Evolutionary conservation across 2,888 invertebrate species (phyloP), one percentile per base, ranked within the genome.

Genomic region (Plagodis pulveraria): DNA sequence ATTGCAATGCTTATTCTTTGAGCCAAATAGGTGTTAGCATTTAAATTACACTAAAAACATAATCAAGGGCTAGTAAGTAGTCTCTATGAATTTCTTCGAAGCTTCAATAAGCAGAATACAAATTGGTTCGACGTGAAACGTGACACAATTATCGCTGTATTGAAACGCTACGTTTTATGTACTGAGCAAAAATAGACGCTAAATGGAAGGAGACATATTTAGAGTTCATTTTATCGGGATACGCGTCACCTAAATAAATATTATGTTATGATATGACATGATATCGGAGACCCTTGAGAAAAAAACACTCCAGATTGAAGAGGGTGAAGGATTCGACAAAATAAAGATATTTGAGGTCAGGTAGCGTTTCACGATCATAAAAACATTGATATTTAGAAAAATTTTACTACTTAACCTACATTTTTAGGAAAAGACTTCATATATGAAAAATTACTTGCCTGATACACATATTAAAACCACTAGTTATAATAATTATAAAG

Each of bases 211-310:
- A 48, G 42, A 48, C 10, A 10, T 40, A 10, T 40, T 40, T 40
- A 5, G 10, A 36, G 8, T 7, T 36, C 8, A 36, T 8, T 56
- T 40, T n/a, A 36, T 34, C 47, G 47, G 11, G 6, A 7, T 38
- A 46, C 45, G 10, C 41, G 40, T 53, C 47, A 38, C 54, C 55
- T 55, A 60, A 67, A 63, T 57, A 67, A 63, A 67, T 65, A 61
- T 61, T 57, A 33, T 48, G 41, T 53, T 35, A 54, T 50, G 45
- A 49, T 53, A 58, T 58, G 41, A 53, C 40, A 54, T 50, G 49
- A 49, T 53, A 58, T 58, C 50, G 44, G 22, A 44, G n/a, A 33
- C 22, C 50, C 54, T 56, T 58, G 50, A 50, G n/a, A 46, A 47
- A 48, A 60, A 60, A 47, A 22, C 33, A 44, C 36, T 42, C 48